Evolutionary conservation across 1,140 invertebrate genomes (phyloP), one percentile per base, ranked within the genome.

Genomic region (Planococcus citri): DNA sequence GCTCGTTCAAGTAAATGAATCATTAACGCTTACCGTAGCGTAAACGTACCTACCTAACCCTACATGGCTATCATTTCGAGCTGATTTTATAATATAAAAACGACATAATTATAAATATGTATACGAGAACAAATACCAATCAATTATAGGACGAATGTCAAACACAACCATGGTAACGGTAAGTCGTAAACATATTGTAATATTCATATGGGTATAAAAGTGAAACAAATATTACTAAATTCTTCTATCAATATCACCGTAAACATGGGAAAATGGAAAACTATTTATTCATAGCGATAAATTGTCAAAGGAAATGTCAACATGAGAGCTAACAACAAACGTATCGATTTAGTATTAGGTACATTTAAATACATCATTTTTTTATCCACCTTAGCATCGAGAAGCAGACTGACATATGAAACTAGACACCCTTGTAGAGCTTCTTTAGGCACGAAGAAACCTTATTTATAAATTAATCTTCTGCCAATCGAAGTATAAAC

Each of bases 201-300:
- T 17, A 51, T 51, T 51, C 41, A 51, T 51, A 51, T 20, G n/a
- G n/a, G 41, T 17, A 51, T 33, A 33, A 51, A 51, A 51, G n/a
- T 51, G 41, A 51, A 51, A 51, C 41, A 51, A 51, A 51, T 51
- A 51, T 51, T 51, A 51, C 41, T 51, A 51, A 51, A 51, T 51
- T 14, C n/a, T 51, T 51, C 41, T 51, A 51, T 51, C 41, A 51
- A 51, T 51, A 51, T 20, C 41, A 51, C n/a, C 29, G 3, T 33
- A 33, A 33, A 33, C 29, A 33, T 51, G n/a, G n/a, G n/a, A 51
- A 51, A 9, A 51, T 17, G 12, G 29, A 6, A 33, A 33, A 33
- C 29, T 33, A 33, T n/a, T n/a, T n/a, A n/a, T n/a, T n/a, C n/a
- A n/a, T 33, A 33, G 12, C 12, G 29, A 33, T 12, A 12, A 33